Evolutionary conservation across 2,113 vertebrate species (phyloP).

Genomic region (Corythoichthys haematopterus): DNA sequence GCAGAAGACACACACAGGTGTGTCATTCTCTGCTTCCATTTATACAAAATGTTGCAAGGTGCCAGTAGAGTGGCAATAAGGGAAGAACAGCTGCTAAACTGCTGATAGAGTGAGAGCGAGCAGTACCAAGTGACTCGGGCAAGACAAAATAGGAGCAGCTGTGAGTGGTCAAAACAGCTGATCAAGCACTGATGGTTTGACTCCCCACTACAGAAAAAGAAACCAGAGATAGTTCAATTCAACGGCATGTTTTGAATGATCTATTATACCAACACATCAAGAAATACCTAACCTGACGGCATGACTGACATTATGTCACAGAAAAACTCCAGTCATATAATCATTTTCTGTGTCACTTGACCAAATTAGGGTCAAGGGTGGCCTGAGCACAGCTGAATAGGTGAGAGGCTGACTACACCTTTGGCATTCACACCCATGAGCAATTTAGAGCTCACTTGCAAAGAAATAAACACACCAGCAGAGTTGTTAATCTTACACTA

Average conservation of each 20-base stretch:
- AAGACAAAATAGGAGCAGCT: conserved; percentile 58
- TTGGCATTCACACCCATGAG: too few species aligned
- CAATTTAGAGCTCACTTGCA: too few species aligned
- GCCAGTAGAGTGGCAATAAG: conserved; percentile 45
- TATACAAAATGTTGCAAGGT: conserved; percentile 33
- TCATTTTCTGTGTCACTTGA: too few species aligned
- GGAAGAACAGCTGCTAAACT: conserved; percentile 63
- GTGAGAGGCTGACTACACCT: too few species aligned
- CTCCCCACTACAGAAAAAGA: conserved; percentile 21
- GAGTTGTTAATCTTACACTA: too few species aligned
- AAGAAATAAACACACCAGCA: too few species aligned
- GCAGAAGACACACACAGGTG: conserved; percentile 50
- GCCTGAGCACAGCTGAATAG: too few species aligned
- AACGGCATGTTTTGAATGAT: conserved; percentile 3
- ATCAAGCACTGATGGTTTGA: conserved; percentile 55
- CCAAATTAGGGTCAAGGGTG: too few species aligned
- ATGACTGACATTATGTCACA: too few species aligned
- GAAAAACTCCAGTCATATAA: too few species aligned
- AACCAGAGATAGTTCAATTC: conserved; percentile 33
- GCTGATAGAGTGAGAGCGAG: conserved; percentile 29
- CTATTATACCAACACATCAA: neutral
- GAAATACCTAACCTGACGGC: neutral
- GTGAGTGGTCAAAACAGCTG: conserved; percentile 67
- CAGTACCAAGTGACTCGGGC: conserved; percentile 34
- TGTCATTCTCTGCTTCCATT: conserved; percentile 31